Evolutionary conservation across 1,140 invertebrate species (phyloP), one percentile per base, ranked within the genome.

Genomic region (Drosophila pallidifrons): DNA sequence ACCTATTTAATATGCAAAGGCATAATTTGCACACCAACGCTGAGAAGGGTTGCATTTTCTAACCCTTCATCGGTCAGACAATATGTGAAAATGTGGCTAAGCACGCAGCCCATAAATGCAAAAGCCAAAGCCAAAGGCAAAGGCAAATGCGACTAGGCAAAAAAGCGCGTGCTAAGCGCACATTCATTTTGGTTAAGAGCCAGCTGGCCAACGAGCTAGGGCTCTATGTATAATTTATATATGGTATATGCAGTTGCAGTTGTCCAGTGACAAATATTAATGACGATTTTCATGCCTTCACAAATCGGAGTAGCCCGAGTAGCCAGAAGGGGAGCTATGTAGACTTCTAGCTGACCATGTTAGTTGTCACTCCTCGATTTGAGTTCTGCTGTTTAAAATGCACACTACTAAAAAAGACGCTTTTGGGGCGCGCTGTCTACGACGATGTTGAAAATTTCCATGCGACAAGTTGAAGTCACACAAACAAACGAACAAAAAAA

Each of bases 231-330:
- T 89, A 81, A 89, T 89, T 89, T 89, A 89, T 89, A 89, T 77
- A 20, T 71, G 73, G 32, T 32, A 10, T 38, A 38, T 38, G 35
- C 73, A 76, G 63, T 72, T 68, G 80, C 70, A 89, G 67, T 89
- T 32, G 30, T 76, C 77, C 87, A 90, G 86, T 90, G 86, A 90
- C 86, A 90, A 90, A 90, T 90, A 90, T 90, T 90, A 90, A 90
- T 90, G 86, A 86, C 82, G 74, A 90, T 90, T 90, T 90, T 90
- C 86, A 90, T 90, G 87, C 86, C 86, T 86, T 75, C 86, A 68
- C 72, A 82, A 83, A 77, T 79, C 74, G 68, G 43, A 32, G 45
- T 28, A 25, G 11, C 3, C n/a, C 3, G 16, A 13, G 52, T 3
- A 41, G 63, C 2, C 8, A 28, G 30, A 30, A 43, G 35, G 32